These are phyloP conservation scores for Eriosoma lanigerum DNA, from an alignment of 1,140 invertebrate genomes.

Conservation along the genomic window DNA sequence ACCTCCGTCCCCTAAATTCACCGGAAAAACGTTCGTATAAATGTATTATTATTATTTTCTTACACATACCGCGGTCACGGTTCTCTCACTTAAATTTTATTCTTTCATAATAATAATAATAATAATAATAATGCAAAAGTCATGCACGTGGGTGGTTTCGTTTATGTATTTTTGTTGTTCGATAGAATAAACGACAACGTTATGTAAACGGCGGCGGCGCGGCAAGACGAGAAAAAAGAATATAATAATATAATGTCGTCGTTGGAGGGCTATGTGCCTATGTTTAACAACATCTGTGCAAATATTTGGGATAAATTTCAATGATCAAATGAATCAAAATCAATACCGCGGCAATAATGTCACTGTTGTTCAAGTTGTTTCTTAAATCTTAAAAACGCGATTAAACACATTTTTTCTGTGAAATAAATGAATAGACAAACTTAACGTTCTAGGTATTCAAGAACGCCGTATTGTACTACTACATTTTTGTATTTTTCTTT, in stretches of 20 bases:
- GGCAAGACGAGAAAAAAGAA: background rate
- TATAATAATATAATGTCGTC: background rate
- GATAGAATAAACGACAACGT: background rate
- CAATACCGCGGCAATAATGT: background rate
- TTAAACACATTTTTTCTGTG: too few species aligned
- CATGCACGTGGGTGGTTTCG: constrained; percentile 18
- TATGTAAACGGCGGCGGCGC: background rate
- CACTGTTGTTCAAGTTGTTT: too few species aligned
- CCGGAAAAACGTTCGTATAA: background rate
- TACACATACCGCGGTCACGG: background rate
- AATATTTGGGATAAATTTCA: constrained; percentile 50
- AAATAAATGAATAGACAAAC: too few species aligned
- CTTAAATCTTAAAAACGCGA: too few species aligned
- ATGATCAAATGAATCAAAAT: constrained; percentile 15
- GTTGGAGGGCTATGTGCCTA: background rate
- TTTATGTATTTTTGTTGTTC: too few species aligned
- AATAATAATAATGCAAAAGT: constrained; percentile 18
- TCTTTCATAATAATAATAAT: background rate
- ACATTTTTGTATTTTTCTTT: too few species aligned
- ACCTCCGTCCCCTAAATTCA: background rate
- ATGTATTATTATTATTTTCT: background rate
- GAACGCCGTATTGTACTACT: too few species aligned
- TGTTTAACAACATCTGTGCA: constrained; percentile 31
- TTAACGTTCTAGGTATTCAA: too few species aligned
- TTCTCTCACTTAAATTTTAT: background rate